Conservation (phyloP, 2,888 invertebrate genomes). For the Plebejus anna region DNA sequence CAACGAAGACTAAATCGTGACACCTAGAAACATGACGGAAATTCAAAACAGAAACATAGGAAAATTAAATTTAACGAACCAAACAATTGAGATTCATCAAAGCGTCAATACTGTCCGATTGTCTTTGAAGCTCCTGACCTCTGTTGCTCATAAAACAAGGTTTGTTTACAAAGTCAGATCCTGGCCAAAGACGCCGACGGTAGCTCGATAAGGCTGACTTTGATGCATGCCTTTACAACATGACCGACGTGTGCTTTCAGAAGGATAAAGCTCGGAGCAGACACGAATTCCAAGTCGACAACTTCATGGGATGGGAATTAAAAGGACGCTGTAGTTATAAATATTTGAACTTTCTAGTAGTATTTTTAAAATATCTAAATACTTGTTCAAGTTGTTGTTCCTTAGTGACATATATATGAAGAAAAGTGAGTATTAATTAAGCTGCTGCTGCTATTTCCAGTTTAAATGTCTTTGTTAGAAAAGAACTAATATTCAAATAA, state of each 20-base stretch:
- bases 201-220: slow-evolving; percentile 58
- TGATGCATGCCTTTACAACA: slow-evolving; percentile 59
- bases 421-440: background rate
- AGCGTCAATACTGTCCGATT: slow-evolving; percentile 23
- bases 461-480: background rate
- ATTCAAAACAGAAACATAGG: background rate
- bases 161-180: slow-evolving; percentile 47
- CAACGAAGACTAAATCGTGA: background rate
- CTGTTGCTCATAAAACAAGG: slow-evolving; percentile 34
- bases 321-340: background rate
- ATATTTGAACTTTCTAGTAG: background rate
- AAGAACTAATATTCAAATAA: background rate
- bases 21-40: background rate
- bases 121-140: slow-evolving; percentile 21
- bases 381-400: too few species aligned
- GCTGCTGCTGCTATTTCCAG: background rate
- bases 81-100: background rate
- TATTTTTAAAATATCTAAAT: background rate
- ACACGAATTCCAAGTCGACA: background rate
- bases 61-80: background rate
- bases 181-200: slow-evolving; percentile 43
- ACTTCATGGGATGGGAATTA: background rate
- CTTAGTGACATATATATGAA: background rate
- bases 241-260: slow-evolving; percentile 58
- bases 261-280: slow-evolving; percentile 42